A percentile compares a stretch with the other conserved stretches of the same genome.
phyloP scores from a whole-genome alignment of 2,888 invertebrate species.

The Epirrita christyi region DNA sequence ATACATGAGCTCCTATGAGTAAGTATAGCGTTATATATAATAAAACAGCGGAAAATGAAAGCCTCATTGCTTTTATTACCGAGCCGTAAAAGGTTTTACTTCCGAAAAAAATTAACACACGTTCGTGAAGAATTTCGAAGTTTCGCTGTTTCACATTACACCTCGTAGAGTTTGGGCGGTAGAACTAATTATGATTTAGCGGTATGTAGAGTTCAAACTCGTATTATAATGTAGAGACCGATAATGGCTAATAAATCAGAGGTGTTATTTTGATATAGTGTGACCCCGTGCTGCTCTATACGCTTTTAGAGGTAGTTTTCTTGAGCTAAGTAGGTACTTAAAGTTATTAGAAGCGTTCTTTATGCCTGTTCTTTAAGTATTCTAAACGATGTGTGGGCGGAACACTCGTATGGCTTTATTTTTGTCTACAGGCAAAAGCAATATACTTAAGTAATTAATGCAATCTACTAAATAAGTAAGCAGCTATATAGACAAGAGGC shows the following conservation, averaged over 20 bases:
- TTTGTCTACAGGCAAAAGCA: slow-evolving; percentile 12
- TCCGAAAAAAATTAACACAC: slow-evolving; percentile 40
- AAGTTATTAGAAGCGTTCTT: slow-evolving; percentile 13
- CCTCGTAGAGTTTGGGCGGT: slow-evolving; percentile 15
- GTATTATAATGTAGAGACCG: slow-evolving; percentile 61
- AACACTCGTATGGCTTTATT: slow-evolving; percentile 18
- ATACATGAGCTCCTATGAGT: slow-evolving; percentile 1
- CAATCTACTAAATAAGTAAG: slow-evolving; percentile 21
- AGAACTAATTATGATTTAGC: slow-evolving; percentile 62
- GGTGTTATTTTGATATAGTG: slow-evolving; percentile 60
- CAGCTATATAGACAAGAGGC: slow-evolving; percentile 6
- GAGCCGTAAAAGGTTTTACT: slow-evolving; percentile 41
- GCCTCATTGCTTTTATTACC: slow-evolving; percentile 33
- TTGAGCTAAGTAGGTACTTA: slow-evolving; percentile 8
- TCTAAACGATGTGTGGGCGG: slow-evolving; percentile 16
- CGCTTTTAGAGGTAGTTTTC: slow-evolving; percentile 45
- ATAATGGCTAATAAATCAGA: slow-evolving; percentile 65
- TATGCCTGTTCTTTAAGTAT: slow-evolving; percentile 18
- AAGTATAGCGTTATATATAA: slow-evolving; percentile 12
- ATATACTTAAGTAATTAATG: slow-evolving; percentile 24
- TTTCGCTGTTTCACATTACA: slow-evolving; percentile 39
- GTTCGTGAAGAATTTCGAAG: slow-evolving; percentile 41
- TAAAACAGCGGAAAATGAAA: slow-evolving; percentile 34
- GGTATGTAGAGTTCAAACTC: slow-evolving; percentile 53
- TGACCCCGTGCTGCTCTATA: slow-evolving; percentile 49